Percentiles rank a stretch among this genome's conserved stretches.
Conservation (phyloP, 1,140 invertebrate genomes). For the Camponotus floridanus region DNA sequence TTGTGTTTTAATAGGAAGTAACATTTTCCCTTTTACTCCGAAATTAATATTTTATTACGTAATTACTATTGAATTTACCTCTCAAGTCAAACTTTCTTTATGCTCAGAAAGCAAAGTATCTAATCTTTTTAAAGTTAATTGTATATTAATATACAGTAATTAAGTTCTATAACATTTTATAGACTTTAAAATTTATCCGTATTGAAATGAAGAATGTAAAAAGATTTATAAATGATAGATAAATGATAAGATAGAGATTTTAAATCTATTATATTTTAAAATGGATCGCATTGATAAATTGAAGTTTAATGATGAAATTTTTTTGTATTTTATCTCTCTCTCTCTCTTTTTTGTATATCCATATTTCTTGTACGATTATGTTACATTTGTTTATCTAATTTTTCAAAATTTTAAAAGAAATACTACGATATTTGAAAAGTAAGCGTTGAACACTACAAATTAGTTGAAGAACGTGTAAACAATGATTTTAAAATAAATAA, state of each 20-base stretch:
- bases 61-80: conserved; percentile 10
- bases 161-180: conserved; percentile 13
- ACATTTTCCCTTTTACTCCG: conserved; percentile 7
- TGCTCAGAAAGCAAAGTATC: conserved; percentile 2
- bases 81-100: conserved; percentile 26
- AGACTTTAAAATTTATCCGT: conserved; percentile 6
- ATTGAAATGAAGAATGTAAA: conserved; percentile 9
- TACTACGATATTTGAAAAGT: background rate
- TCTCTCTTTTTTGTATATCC: too few relatives aligned
- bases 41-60: conserved; percentile 36
- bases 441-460: background rate
- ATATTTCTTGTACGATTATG: background rate
- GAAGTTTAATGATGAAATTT: conserved; percentile 4
- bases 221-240: too few relatives aligned
- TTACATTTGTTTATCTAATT: background rate
- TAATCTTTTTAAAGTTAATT: conserved; percentile 41
- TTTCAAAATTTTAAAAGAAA: background rate
- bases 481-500: background rate
- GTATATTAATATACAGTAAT: conserved; percentile 25
- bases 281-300: background rate
- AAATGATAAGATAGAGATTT: too few relatives aligned
- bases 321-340: too few relatives aligned
- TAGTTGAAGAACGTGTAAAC: background rate
- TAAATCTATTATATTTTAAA: background rate
- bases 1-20: conserved; percentile 5